These are phyloP conservation scores for Eremophila alpestris DNA, from an alignment of 2,797 vertebrate genomes.

Conservation along the genomic window DNA sequence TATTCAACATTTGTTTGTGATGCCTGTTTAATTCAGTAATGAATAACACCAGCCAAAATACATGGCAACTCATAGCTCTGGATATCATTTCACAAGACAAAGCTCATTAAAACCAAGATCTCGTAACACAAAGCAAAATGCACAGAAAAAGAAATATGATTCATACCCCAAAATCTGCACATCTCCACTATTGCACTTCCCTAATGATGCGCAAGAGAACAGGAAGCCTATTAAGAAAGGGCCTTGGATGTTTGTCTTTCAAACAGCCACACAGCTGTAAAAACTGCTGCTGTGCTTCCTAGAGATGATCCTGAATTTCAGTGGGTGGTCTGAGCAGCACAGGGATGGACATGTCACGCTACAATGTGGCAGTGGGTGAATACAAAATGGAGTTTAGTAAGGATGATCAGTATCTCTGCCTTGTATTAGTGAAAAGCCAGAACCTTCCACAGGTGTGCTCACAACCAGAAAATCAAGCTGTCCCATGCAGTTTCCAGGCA, in stretches of 20 bases:
- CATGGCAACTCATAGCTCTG: background rate
- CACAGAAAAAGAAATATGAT: background rate
- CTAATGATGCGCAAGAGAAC: background rate
- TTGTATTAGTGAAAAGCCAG: background rate
- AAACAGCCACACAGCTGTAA: background rate
- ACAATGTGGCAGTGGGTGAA: background rate
- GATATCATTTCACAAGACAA: background rate
- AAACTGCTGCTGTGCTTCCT: background rate
- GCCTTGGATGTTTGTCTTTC: background rate
- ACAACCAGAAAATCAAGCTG: background rate
- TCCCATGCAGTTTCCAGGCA: background rate
- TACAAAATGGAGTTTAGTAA: rapidly evolving
- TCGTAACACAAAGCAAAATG: background rate
- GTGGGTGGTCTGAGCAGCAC: background rate
- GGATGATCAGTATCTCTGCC: rapidly evolving
- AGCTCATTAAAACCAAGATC: background rate
- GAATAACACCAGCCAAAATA: background rate
- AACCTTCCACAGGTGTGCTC: rapidly evolving
- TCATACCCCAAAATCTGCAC: background rate
- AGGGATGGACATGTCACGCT: rapidly evolving
- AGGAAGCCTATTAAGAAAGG: background rate
- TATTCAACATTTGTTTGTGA: background rate
- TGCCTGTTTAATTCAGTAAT: background rate
- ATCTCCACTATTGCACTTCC: background rate
- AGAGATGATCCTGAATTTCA: background rate